phyloP scores from a whole-genome alignment of 2,113 vertebrate genomes.

The Perca schrenkii region DNA sequence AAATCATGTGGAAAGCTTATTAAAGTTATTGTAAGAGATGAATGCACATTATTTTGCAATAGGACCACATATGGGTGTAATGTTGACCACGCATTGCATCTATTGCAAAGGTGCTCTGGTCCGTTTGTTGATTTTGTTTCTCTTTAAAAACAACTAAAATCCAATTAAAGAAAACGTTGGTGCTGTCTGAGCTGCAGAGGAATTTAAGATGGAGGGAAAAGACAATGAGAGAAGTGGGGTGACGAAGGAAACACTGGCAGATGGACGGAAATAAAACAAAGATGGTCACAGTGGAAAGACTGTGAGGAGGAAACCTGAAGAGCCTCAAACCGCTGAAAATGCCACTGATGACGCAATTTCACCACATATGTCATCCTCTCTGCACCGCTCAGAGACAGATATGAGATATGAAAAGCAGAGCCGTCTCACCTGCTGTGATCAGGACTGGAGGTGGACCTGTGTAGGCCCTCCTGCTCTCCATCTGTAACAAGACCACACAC shows the following conservation, averaged over 20 bases:
- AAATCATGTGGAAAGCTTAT: background rate
- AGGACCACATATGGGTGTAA: background rate
- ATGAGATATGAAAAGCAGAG: constrained; percentile 6
- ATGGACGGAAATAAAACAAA: background rate
- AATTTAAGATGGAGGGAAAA: background rate
- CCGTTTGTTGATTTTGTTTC: too few species aligned
- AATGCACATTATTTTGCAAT: background rate
- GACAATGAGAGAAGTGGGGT: background rate
- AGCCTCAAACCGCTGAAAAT: background rate
- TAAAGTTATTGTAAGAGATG: background rate
- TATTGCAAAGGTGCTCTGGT: background rate
- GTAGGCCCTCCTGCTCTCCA: constrained; percentile 76
- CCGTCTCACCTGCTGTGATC: constrained; percentile 81
- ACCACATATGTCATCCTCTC: background rate
- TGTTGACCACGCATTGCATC: background rate
- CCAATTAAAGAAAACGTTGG: background rate
- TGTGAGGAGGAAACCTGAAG: background rate
- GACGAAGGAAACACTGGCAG: background rate
- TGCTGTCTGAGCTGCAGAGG: background rate
- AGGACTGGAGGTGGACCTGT: constrained; percentile 83
- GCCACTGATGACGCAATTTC: constrained; percentile 1
- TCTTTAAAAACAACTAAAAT: background rate
- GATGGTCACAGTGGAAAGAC: background rate
- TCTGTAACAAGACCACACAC: constrained; percentile 63
- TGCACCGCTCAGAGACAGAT: background rate